Evolutionary conservation across 2,797 vertebrate genomes (phyloP).

Genomic region (Gymnodraco acuticeps): DNA sequence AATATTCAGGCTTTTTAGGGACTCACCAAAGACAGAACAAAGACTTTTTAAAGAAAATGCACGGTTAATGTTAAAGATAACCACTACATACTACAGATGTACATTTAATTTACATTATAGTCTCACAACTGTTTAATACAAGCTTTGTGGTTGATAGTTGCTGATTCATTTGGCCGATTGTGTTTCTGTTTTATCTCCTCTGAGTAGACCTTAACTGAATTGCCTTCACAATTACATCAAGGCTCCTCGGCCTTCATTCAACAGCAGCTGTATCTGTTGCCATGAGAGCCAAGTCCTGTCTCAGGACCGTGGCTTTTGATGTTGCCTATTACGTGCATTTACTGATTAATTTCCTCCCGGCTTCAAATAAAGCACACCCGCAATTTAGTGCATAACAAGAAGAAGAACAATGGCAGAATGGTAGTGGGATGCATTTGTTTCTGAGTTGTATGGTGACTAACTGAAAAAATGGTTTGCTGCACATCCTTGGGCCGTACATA

Average conservation of each 20-base stretch:
- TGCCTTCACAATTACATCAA: conserved; percentile 56
- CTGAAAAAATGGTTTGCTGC: not conserved
- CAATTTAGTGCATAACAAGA: not conserved
- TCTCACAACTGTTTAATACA: not conserved
- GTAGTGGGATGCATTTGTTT: not conserved
- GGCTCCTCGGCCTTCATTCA: conserved; percentile 48
- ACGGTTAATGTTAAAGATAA: not conserved
- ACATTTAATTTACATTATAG: not conserved
- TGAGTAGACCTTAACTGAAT: conserved; percentile 2
- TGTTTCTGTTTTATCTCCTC: conserved; percentile 26
- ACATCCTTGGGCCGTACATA: not conserved
- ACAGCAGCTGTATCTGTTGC: conserved; percentile 71
- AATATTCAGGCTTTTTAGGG: not conserved
- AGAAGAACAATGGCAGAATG: not conserved
- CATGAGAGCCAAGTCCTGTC: conserved; percentile 77
- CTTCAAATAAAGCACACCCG: conserved; percentile 47
- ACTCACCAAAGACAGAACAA: not conserved
- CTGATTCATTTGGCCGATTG: conserved; percentile 23
- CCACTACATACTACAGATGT: not conserved
- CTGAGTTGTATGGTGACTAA: not conserved
- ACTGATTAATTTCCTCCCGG: conserved; percentile 31
- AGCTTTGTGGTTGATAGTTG: not conserved
- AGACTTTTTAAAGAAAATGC: not conserved
- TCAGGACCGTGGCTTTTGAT: conserved; percentile 61
- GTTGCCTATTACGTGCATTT: conserved; percentile 44